Evolutionary conservation across 2,797 vertebrate species (phyloP).

Genomic region (Sparus aurata): DNA sequence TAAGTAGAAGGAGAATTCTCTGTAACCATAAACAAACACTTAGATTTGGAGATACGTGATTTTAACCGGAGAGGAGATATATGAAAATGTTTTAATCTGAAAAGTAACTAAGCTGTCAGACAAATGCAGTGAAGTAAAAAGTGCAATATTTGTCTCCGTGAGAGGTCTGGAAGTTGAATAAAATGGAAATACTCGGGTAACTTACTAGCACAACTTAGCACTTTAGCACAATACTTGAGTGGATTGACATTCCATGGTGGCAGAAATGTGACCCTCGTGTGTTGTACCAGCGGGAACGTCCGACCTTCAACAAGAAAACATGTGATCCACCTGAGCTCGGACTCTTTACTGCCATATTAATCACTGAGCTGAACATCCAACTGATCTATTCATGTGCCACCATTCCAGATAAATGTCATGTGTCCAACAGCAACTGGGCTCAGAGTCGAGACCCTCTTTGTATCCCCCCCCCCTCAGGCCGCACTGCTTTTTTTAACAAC

Average conservation of each 20-base stretch:
- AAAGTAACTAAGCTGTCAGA: background rate
- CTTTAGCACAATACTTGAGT: background rate
- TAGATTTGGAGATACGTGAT: too few species aligned
- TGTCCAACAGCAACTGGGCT: conserved; percentile 19
- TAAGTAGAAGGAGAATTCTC: background rate
- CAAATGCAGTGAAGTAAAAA: background rate
- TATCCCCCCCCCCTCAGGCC: background rate
- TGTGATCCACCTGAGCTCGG: background rate
- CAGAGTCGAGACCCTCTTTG: background rate
- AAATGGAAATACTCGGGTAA: background rate
- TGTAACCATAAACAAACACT: too few species aligned
- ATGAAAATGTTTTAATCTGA: background rate
- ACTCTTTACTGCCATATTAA: background rate
- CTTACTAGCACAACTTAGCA: background rate
- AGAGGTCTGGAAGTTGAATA: background rate
- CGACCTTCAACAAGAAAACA: conserved; percentile 14
- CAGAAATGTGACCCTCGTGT: background rate
- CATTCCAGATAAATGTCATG: conserved; percentile 45
- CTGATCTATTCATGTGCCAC: background rate
- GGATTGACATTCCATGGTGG: background rate
- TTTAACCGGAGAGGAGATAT: background rate
- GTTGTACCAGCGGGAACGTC: background rate
- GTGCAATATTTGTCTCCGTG: background rate
- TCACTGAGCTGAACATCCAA: background rate
- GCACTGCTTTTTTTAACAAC: background rate